Base-by-base conservation (phyloP, 2,888 invertebrate genomes). In the Chalcis sispes region DNA sequence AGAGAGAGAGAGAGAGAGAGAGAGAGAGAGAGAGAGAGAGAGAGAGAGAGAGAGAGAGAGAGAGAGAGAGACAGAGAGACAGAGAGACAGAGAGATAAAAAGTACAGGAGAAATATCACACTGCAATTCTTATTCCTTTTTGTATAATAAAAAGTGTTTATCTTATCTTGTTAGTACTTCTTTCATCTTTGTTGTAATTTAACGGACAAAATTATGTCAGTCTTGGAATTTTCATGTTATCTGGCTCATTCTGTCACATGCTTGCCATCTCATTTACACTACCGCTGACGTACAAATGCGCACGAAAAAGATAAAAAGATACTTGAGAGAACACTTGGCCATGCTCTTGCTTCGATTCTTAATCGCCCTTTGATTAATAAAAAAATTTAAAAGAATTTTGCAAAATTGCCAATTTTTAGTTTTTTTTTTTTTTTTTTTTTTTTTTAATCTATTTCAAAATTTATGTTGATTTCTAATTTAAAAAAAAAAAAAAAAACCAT, bases 331-430 rank as follows among this genome's bases (percentile, higher is more conserved):
- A 18, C 32, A 15, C 18, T 58, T 15, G 5, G 54, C 27, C 25
- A 8, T 15, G 7, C 1, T 25, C 27, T 54, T 15, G 32, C 36
- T 58, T 18, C 25, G 20, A 58, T 58, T 58, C 58, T 7, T 58
- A 58, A 58, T 58, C 58, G 20, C 20, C 1, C 7, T 36, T 32
- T 58, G 58, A 58, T 58, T 58, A 58, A 36, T 18, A 20, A 20
- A 58, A 58, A 58, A 58, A 58, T 36, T 58, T 20, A 13, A 13
- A 18, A 15, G 36, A 36, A 58, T 58, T 15, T 36, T n/a, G 32
- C 27, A 23, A 18, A 1, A 32, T 27, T 29, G 10, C 10, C 4
- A 36, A 36, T 36, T 4, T 36, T 36, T 36, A 10, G 5, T 36
- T 7, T 36, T 36, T 36, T 36, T 7, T 36, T 36, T 36, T 36